Evolutionary conservation across 2,113 vertebrate species (phyloP), one percentile per base, ranked within the genome.

Genomic region (Macaca mulatta): DNA sequence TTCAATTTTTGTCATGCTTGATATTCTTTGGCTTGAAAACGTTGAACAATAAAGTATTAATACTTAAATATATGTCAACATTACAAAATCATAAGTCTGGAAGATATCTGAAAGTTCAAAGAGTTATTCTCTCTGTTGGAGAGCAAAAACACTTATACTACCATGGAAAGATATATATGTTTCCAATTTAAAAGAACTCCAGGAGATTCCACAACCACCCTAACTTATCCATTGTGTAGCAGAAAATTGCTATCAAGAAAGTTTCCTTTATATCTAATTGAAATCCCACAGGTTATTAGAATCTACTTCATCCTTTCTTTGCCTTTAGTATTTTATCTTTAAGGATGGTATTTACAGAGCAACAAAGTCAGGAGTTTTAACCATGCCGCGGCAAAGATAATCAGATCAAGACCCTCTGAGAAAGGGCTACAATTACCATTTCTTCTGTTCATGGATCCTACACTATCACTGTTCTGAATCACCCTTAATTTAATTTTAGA

Each of bases 161-260:
- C 9, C 38, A 30, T 38, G 79, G 23, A 92, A 97, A 93, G 1
- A 13, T 72, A 77, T 1, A 14, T 35, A 32, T 72, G 23, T 74
- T 80, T 74, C 55, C 40, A 92, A 80, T 92, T 93, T 45, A 86
- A 89, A 92, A 70, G 43, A 90, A 84, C 32, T 94, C 20, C 38
- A 40, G 32, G 22, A 93, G 7, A 93, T 67, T 87, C 22, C 1
- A 85, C 4, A 88, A 43, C 52, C 50, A 83, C 74, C 79, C 23
- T 96, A 88, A 61, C 35, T 78, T 84, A 45, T 12, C 6, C 67
- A 89, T 38, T 32, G 6, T 77, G 35, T 45, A 88, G 6, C 90
- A 88, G 97, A 90, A 79, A 64, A 67, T 82, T 90, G 14, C 35
- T 74, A 30, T 55, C 16, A 84, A 82, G 59, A 85, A 94, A 93